Conservation (phyloP, 1,140 invertebrate genomes). For the Bombus huntii region DNA sequence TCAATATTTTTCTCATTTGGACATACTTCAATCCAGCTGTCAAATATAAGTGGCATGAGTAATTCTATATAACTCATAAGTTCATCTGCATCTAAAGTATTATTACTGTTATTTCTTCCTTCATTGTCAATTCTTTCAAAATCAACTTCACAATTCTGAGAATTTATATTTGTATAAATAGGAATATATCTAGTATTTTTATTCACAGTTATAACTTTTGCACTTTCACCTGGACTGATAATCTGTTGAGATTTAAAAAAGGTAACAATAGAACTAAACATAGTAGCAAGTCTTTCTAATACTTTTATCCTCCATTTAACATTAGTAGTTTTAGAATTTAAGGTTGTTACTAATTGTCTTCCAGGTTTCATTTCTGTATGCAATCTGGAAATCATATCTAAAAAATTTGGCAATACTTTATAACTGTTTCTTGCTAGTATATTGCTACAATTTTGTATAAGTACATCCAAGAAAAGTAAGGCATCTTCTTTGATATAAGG, state of each 20-base stretch:
- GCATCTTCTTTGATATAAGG: slow-evolving; percentile 91
- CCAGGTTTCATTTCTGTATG: slow-evolving; percentile 85
- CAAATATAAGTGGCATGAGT: slow-evolving; percentile 87
- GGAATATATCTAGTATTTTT: slow-evolving; percentile 59
- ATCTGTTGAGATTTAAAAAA: slow-evolving; percentile 16
- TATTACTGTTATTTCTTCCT: slow-evolving; percentile 27
- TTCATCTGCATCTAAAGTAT: slow-evolving; percentile 58
- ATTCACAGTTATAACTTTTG: slow-evolving; percentile 44
- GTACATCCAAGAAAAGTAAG: slow-evolving; percentile 88
- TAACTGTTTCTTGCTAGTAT: slow-evolving; percentile 86
- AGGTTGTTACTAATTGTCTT: slow-evolving; percentile 85
- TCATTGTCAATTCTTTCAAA: slow-evolving; percentile 52
- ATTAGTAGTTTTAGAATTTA: slow-evolving; percentile 87
- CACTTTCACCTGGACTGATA: not conserved
- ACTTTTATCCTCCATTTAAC: slow-evolving; percentile 90
- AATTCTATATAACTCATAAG: slow-evolving; percentile 83
- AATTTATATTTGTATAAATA: slow-evolving; percentile 60
- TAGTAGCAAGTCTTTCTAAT: slow-evolving; percentile 85
- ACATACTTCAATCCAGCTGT: slow-evolving; percentile 88
- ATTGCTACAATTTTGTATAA: slow-evolving; percentile 85
- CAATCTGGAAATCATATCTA: slow-evolving; percentile 90
- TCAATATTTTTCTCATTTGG: slow-evolving; percentile 78
- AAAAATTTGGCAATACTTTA: slow-evolving; percentile 89
- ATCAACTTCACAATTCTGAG: slow-evolving; percentile 63
- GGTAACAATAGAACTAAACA: slow-evolving; percentile 82